phyloP scores from a whole-genome alignment of 2,113 vertebrate genomes.

The Cyprinodon variegatus region DNA sequence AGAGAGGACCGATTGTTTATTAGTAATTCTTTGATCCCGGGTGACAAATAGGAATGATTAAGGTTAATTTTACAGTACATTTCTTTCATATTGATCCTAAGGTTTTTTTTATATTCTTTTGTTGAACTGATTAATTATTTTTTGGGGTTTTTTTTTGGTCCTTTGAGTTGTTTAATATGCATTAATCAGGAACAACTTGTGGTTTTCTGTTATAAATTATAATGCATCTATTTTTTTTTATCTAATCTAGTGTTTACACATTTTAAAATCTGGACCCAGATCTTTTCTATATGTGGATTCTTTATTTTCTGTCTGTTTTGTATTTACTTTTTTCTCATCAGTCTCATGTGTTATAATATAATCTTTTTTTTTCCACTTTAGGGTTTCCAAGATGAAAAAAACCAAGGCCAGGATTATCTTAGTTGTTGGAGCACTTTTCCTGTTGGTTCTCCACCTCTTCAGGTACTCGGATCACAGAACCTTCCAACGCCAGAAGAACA shows the following conservation, averaged over 20 bases:
- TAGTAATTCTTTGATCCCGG: too few relatives aligned
- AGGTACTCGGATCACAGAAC: conserved; percentile 30
- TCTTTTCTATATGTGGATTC: neutral
- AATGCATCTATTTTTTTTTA: too few relatives aligned
- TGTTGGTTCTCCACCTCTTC: conserved; percentile 54
- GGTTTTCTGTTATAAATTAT: too few relatives aligned
- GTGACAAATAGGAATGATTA: too few relatives aligned
- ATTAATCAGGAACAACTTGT: too few relatives aligned
- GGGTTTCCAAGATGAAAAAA: conserved; percentile 56
- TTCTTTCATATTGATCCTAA: too few relatives aligned
- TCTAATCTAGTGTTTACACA: neutral
- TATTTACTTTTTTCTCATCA: neutral
- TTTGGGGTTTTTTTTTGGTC: too few relatives aligned
- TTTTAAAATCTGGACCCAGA: neutral
- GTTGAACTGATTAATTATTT: too few relatives aligned
- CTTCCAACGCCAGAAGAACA: neutral
- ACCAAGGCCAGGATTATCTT: conserved; percentile 10
- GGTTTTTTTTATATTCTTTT: too few relatives aligned
- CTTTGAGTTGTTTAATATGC: too few relatives aligned
- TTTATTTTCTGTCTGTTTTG: neutral
- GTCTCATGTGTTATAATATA: neutral
- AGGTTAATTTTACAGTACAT: too few relatives aligned
- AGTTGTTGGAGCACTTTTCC: conserved; percentile 24
- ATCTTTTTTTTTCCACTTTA: conserved; percentile 38
- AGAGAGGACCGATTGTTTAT: too few relatives aligned